Evolutionary conservation across 2,888 invertebrate species (phyloP).

Genomic region (Unio pictorum): DNA sequence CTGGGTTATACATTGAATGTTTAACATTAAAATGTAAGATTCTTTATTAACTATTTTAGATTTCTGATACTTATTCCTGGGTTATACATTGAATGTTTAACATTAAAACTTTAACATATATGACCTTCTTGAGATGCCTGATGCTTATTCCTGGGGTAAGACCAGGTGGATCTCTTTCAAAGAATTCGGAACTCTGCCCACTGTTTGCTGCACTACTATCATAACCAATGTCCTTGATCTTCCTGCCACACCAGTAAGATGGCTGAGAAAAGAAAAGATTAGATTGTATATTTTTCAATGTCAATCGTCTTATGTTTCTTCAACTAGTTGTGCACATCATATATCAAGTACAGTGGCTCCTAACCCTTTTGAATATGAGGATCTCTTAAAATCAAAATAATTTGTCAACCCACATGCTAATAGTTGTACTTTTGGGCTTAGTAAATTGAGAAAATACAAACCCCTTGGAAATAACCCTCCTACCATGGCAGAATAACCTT

Average conservation of each 20-base stretch:
- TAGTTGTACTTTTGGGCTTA: no score
- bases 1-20: conserved; percentile 58
- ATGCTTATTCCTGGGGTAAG: conserved; percentile 75
- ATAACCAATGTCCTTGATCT: conserved; percentile 11
- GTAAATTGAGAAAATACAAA: no score
- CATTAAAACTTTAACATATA: not conserved
- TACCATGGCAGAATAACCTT: no score
- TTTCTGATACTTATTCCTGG: conserved; percentile 75
- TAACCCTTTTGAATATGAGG: no score
- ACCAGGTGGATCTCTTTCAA: conserved; percentile 75
- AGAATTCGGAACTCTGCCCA: conserved; percentile 37
- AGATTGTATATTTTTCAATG: not conserved
- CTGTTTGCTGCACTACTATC: conserved; percentile 7
- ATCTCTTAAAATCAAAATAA: no score
- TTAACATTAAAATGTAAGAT: not conserved
- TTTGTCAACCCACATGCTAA: no score
- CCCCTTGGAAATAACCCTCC: no score
- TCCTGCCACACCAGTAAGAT: conserved; percentile 67
- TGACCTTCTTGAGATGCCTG: conserved; percentile 63
- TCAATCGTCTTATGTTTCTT: no score
- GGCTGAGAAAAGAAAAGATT: conserved; percentile 38
- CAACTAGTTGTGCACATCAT: no score
- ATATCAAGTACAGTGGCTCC: no score
- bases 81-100: conserved; percentile 11
- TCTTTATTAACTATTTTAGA: conserved; percentile 57